Evolutionary conservation across 2,113 vertebrate species (phyloP).

Genomic region (Corythaeola cristata): DNA sequence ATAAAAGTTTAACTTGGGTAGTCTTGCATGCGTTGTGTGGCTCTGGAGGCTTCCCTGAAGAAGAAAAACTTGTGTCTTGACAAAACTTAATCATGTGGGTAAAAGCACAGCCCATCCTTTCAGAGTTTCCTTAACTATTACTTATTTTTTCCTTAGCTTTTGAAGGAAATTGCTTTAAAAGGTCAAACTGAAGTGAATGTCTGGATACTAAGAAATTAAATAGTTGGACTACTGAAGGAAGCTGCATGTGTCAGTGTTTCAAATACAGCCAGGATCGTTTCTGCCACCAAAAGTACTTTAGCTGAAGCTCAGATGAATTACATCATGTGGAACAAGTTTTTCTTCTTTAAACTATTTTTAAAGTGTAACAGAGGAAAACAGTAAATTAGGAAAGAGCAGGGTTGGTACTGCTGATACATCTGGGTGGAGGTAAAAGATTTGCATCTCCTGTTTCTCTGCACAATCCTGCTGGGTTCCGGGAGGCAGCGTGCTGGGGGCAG

Average conservation of each 20-base stretch:
- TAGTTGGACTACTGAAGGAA: background rate
- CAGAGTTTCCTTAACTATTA: background rate
- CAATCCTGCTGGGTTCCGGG: no score
- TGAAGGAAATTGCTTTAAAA: background rate
- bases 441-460: background rate
- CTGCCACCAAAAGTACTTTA: background rate
- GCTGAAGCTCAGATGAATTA: background rate
- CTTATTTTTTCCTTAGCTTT: background rate
- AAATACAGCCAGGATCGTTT: background rate
- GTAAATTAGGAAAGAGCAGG: background rate
- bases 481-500: rapidly evolving
- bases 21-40: rapidly evolving
- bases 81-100: background rate
- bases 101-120: background rate
- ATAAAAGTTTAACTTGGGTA: background rate
- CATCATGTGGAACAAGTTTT: background rate
- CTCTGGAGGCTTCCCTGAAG: background rate
- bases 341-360: background rate
- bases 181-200: background rate
- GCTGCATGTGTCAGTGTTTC: rapidly evolving
- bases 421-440: background rate
- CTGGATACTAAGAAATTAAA: background rate
- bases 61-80: background rate
- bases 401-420: rapidly evolving
- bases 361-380: background rate